These are phyloP conservation scores for Ctenomys sociabilis DNA, from an alignment of 2,113 vertebrate species.

Conservation along the genomic window DNA sequence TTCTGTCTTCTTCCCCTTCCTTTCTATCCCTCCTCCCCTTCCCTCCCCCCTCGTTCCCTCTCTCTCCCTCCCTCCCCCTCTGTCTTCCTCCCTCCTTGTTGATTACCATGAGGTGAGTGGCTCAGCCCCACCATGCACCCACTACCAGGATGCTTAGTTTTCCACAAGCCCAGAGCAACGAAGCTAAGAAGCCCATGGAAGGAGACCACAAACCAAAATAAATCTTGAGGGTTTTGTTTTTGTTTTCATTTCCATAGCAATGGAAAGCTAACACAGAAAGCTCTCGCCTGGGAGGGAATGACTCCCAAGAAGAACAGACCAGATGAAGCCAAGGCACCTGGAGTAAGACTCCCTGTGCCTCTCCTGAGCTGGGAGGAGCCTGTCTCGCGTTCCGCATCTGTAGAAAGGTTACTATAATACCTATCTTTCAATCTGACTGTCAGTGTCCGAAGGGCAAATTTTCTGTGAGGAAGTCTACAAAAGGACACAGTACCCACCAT, in stretches of 20 bases:
- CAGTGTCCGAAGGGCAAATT: not conserved
- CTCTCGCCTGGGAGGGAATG: not conserved
- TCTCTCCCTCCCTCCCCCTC: not conserved
- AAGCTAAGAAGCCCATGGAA: not conserved
- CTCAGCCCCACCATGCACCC: not conserved
- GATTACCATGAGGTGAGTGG: not conserved
- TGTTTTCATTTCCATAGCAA: not conserved
- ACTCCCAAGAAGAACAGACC: not conserved
- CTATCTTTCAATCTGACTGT: fast-evolving
- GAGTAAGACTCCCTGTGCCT: not conserved
- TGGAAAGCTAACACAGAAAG: not conserved
- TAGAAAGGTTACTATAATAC: not conserved
- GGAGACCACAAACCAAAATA: not conserved
- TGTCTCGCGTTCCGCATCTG: not conserved
- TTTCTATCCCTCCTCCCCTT: too few relatives aligned
- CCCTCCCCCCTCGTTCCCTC: too few relatives aligned
- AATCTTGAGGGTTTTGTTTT: not conserved
- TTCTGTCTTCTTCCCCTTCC: too few relatives aligned
- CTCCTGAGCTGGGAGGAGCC: not conserved
- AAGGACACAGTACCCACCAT: not conserved
- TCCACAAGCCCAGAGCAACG: not conserved
- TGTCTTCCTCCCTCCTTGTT: not conserved
- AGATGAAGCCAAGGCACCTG: not conserved
- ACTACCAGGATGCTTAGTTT: not conserved
- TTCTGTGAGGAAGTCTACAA: fast-evolving